Evolutionary conservation across 1,140 invertebrate species (phyloP).

Genomic region (Trichoplusia ni): DNA sequence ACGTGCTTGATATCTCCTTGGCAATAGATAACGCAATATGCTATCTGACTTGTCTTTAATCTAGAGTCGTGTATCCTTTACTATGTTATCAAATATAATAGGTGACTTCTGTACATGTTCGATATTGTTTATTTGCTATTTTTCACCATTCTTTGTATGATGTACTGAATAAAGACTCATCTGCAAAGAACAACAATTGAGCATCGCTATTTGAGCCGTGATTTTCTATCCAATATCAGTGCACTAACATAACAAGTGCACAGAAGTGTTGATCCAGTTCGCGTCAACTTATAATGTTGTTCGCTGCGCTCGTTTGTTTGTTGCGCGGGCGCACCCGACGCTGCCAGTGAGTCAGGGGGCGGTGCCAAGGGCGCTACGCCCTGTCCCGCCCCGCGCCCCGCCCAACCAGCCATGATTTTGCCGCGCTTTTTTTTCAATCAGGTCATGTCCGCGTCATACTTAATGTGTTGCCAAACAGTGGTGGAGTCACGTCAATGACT

Average conservation of each 20-base stretch:
- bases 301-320: conserved; percentile 23
- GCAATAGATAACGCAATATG: too few relatives aligned
- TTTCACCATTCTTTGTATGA: too few relatives aligned
- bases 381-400: conserved; percentile 67
- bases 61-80: too few relatives aligned
- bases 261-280: conserved; percentile 2
- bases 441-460: conserved; percentile 60
- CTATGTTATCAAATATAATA: too few relatives aligned
- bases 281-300: conserved; percentile 3
- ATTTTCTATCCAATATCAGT: not conserved
- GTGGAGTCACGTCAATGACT: conserved; percentile 59
- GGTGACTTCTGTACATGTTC: too few relatives aligned
- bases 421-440: conserved; percentile 76
- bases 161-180: too few relatives aligned
- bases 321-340: conserved; percentile 49
- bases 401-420: conserved; percentile 74
- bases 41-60: too few relatives aligned
- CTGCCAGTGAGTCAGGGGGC: conserved; percentile 73
- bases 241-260: not conserved
- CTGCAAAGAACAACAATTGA: too few relatives aligned
- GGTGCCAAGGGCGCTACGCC: conserved; percentile 77
- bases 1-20: too few relatives aligned
- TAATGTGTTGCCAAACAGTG: conserved; percentile 76
- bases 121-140: too few relatives aligned
- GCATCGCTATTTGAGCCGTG: not conserved